Evolutionary conservation across 2,113 vertebrate species (phyloP).

Genomic region (Hippocampus mohnikei): DNA sequence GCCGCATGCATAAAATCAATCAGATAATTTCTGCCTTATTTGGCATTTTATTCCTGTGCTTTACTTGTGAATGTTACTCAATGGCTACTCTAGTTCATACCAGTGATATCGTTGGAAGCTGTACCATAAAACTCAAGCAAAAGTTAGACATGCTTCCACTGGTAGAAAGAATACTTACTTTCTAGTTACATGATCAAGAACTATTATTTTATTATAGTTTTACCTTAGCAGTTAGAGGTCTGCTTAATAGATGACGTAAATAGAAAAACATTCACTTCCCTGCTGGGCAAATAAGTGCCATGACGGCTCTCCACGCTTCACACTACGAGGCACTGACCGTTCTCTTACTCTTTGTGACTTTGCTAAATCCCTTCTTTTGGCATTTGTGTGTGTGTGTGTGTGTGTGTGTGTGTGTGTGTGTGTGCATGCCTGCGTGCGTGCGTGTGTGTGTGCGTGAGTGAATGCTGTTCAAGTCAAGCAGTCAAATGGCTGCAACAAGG

Average conservation of each 20-base stretch:
- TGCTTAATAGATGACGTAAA: slow-evolving; percentile 17
- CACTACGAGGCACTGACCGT: slow-evolving; percentile 45
- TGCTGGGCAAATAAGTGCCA: slow-evolving; percentile 29
- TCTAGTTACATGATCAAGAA: background rate
- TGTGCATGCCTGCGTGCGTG: slow-evolving; percentile 35
- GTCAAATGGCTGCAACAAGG: slow-evolving; percentile 47
- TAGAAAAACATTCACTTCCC: slow-evolving; percentile 33
- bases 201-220: background rate
- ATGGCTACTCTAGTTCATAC: too few species aligned
- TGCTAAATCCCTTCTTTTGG: slow-evolving; percentile 58
- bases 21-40: background rate
- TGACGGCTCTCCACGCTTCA: slow-evolving; percentile 20
- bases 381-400: slow-evolving; percentile 45
- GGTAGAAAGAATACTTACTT: background rate
- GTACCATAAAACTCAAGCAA: background rate
- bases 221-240: background rate
- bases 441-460: slow-evolving; percentile 33
- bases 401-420: slow-evolving; percentile 30
- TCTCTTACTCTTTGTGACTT: slow-evolving; percentile 33
- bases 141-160: background rate
- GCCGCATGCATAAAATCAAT: background rate
- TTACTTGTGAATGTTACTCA: too few species aligned
- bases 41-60: too few species aligned
- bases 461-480: slow-evolving; percentile 34
- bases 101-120: background rate